Conservation (phyloP, 2,888 invertebrate species). For the Bimastos eiseni region DNA sequence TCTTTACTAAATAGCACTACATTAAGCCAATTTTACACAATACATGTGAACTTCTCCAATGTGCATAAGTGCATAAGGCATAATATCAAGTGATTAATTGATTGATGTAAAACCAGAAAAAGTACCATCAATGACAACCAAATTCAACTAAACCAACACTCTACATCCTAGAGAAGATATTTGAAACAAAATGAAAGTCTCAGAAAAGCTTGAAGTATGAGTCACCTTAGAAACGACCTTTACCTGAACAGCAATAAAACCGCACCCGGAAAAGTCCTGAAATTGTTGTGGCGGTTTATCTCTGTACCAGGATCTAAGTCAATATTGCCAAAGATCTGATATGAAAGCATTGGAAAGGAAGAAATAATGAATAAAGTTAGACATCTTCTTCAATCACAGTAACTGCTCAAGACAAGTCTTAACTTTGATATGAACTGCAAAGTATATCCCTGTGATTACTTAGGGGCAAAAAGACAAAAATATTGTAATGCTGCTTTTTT, state of each 20-base stretch:
- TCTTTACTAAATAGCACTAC: too few relatives aligned
- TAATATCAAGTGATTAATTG: too few relatives aligned
- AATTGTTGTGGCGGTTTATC: constrained; percentile 99
- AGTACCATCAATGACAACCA: background rate
- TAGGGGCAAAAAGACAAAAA: background rate
- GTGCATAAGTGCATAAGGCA: too few relatives aligned
- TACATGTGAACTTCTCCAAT: too few relatives aligned
- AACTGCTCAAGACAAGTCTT: background rate
- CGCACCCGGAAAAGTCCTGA: constrained; percentile 97
- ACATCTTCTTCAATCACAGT: background rate
- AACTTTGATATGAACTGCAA: background rate
- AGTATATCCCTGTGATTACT: too few relatives aligned
- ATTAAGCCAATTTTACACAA: too few relatives aligned
- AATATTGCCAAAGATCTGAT: constrained; percentile 98
- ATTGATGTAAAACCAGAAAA: background rate
- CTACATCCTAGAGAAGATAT: background rate
- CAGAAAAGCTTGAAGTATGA: background rate
- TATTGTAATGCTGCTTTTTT: background rate
- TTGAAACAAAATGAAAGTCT: background rate
- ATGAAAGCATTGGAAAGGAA: constrained; percentile 4
- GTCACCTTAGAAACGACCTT: background rate
- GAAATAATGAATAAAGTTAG: constrained; percentile 1
- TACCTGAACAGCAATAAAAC: constrained; percentile 97
- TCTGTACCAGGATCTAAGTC: constrained; percentile 85
- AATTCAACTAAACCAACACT: constrained; percentile 19